phyloP scores from a whole-genome alignment of 1,140 invertebrate species.

The Brachystomella parvula region DNA sequence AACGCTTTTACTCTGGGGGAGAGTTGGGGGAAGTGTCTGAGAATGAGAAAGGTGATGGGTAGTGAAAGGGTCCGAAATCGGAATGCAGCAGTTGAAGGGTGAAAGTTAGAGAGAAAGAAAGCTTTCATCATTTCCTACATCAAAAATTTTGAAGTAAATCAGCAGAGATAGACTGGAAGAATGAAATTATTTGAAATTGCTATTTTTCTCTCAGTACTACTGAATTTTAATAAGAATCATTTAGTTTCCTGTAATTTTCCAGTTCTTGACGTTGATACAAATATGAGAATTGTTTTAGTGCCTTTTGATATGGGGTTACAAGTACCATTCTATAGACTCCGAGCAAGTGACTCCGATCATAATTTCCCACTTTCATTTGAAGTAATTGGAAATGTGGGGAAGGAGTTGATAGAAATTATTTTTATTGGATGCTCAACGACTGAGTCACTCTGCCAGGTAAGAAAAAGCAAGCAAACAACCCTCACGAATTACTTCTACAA shows the following conservation, averaged over 20 bases:
- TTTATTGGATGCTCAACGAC: constrained; percentile 28
- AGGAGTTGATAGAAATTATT: constrained; percentile 27
- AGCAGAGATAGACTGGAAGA: not conserved
- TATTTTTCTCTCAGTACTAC: not conserved
- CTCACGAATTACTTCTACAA: not conserved
- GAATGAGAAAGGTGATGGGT: too few species aligned
- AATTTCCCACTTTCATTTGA: constrained; percentile 76
- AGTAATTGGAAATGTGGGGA: constrained; percentile 50
- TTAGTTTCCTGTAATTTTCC: constrained; percentile 50
- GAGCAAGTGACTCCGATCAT: constrained; percentile 75
- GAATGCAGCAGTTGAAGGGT: not conserved
- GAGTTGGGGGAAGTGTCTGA: too few species aligned
- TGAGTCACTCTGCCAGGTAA: constrained; percentile 38
- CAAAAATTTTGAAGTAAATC: not conserved
- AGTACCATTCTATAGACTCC: constrained; percentile 52
- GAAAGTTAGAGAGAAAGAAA: constrained; percentile 3
- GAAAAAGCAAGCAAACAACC: too few species aligned
- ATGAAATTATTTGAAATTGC: not conserved
- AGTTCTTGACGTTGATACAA: constrained; percentile 68
- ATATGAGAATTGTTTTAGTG: constrained; percentile 68
- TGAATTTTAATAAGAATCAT: not conserved
- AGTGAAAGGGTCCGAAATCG: too few species aligned
- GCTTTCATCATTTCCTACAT: not conserved
- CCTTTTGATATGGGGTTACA: constrained; percentile 61
- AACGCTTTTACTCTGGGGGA: too few species aligned